Evolutionary conservation across 1,140 invertebrate genomes (phyloP), one percentile per base, ranked within the genome.

Genomic region (Aphis gossypii): DNA sequence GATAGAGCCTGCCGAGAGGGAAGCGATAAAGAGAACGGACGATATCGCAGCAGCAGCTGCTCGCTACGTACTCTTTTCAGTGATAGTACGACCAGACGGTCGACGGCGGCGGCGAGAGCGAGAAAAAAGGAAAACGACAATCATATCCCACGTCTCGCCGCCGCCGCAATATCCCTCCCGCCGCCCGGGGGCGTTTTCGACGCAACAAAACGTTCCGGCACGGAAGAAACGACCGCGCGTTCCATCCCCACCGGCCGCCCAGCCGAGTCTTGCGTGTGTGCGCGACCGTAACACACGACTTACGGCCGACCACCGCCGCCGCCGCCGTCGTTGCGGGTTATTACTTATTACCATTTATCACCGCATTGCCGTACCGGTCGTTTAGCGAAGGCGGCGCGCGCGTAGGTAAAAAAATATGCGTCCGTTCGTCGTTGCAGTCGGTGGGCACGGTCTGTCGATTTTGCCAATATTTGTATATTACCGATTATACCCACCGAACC

Each of bases 361-460:
- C 60, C 60, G 60, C 60, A 76, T 76, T 76, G 60, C 60, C 60
- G 60, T 76, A 76, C 60, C 18, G 14, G 30, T n/a, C n/a, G 30
- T n/a, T n/a, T 21, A 30, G 60, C 60, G 30, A n/a, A 76, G 60
- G 60, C 60, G 60, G 60, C 14, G 60, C 30, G 60, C 30, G 60
- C 60, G 60, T 76, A 76, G 60, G 60, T 76, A 35, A 46, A 46
- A 46, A 46, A 46, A 14, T 68, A 68, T n/a, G 30, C 60, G 30
- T 68, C 30, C 30, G 30, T n/a, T 18, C 60, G 60, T n/a, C 30
- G 60, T 68, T 68, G 30, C 60, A 68, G 60, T 68, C 60, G 60
- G 60, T 76, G 60, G 60, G 60, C 60, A 76, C 60, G 60, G 60
- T 76, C 60, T n/a, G 60, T n/a, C n/a, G 30, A 76, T 76, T 76